Base-by-base conservation (phyloP, 2,113 vertebrate species). In the cat (Felis catus) region DNA sequence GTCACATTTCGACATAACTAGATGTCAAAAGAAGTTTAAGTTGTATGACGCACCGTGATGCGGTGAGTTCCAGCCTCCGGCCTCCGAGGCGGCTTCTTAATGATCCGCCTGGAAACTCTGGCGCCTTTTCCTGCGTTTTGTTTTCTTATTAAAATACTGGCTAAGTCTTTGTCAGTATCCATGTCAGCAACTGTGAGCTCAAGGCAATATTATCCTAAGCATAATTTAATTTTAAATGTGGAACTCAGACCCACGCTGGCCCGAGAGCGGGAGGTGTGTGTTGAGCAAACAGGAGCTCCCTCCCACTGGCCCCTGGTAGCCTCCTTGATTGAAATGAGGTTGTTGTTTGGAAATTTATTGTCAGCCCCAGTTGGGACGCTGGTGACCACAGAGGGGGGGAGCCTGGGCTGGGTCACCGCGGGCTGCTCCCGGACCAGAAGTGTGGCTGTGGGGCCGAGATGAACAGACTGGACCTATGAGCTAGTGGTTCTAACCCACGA, bases 111-210 rank as follows among this genome's bases (percentile, higher is more conserved):
- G 98, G 99, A 99, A 99, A 99, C 99, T 99, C 99, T 95, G 98
- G 99, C 98, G 98, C 98, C 98, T 99, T 89, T 99, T 98, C 98
- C 98, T 97, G 99, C 98, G 98, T 99, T 99, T 99, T 99, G 99
- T 99, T 99, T 99, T 99, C 99, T 99, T 99, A 99, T 99, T 99
- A 99, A 99, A 99, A 99, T 99, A 99, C 99, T 96, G 99, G 98
- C 98, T 99, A 99, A 99, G 99, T 99, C 99, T 99, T 99, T 99
- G 99, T 99, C 99, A 99, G 99, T 99, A 99, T 98, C 99, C 98
- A 99, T 99, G 99, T 99, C 99, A 99, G 99, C 98, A 98, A 98
- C 99, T 98, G 99, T 99, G 99, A 99, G 99, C 99, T 99, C 98
- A 98, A 99, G 99, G 99, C 99, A 99, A 99, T 99, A 99, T 99